A percentile compares a stretch with the other conserved stretches of the same genome.
Conservation (phyloP, 92 coral and sea anemone species). For the Meandrina meandrites region DNA sequence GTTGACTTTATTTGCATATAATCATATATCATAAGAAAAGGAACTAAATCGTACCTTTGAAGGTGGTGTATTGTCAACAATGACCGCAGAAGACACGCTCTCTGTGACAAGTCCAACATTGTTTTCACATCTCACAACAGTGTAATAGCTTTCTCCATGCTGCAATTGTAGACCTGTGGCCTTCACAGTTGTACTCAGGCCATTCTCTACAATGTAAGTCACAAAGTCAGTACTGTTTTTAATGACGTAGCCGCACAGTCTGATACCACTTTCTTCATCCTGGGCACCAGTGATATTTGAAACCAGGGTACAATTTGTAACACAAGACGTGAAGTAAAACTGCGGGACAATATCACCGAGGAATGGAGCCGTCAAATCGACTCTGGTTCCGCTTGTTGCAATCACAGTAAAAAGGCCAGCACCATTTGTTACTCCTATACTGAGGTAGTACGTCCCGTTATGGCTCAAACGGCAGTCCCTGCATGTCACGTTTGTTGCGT, state of each 20-base stretch:
- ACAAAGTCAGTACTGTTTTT: slow-evolving; percentile 37
- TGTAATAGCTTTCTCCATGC: slow-evolving; percentile 61
- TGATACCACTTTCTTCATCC: slow-evolving; percentile 81
- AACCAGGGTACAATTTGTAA: slow-evolving; percentile 49
- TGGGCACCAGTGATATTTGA: slow-evolving; percentile 61
- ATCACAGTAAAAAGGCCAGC: slow-evolving; percentile 71
- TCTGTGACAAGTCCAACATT: slow-evolving; percentile 56
- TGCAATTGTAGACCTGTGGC: slow-evolving; percentile 53
- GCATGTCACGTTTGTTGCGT: slow-evolving; percentile 69
- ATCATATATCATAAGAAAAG: no score
- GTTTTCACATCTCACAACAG: slow-evolving; percentile 68
- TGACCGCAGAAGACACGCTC: slow-evolving; percentile 51
- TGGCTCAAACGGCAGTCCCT: slow-evolving; percentile 70
- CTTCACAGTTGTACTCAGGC: slow-evolving; percentile 8
- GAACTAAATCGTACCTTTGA: slow-evolving; percentile 55
- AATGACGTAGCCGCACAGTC: slow-evolving; percentile 58
- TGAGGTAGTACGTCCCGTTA: slow-evolving; percentile 62
- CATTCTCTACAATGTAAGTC: slow-evolving; percentile 38
- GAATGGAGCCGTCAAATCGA: slow-evolving; percentile 76
- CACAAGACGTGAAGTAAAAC: slow-evolving; percentile 50
- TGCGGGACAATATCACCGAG: slow-evolving; percentile 53
- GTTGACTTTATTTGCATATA: no score
- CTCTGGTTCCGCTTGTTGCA: slow-evolving; percentile 46
- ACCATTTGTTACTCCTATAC: slow-evolving; percentile 76
- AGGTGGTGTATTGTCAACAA: slow-evolving; percentile 82